Percentiles rank a stretch among this genome's conserved stretches.
Conservation (phyloP, 2,888 invertebrate genomes). For the Xylocampa areola region DNA sequence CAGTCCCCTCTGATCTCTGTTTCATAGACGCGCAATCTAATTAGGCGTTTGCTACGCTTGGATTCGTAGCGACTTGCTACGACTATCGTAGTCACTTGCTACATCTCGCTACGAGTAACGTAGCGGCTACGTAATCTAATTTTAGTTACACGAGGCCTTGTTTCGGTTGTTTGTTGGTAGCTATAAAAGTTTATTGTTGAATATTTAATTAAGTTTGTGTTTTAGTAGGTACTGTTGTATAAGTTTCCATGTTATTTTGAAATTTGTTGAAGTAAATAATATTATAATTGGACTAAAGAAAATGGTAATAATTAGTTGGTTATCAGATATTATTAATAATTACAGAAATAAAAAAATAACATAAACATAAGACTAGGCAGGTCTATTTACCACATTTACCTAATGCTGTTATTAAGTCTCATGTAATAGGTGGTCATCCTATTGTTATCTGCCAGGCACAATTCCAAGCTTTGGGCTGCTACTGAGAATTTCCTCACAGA, state of each 20-base stretch:
- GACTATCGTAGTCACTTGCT: too few relatives aligned
- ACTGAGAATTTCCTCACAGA: too few relatives aligned
- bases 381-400: too few relatives aligned
- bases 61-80: conserved; percentile 51
- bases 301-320: too few relatives aligned
- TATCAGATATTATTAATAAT: too few relatives aligned
- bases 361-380: too few relatives aligned
- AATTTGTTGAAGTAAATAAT: background rate
- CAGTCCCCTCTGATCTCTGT: conserved; percentile 46
- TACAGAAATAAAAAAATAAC: too few relatives aligned
- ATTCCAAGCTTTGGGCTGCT: too few relatives aligned
- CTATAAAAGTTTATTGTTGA: conserved; percentile 41
- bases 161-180: conserved; percentile 47
- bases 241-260: background rate
- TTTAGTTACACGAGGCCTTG: conserved; percentile 49
- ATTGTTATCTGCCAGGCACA: too few relatives aligned
- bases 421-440: too few relatives aligned
- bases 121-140: conserved; percentile 57
- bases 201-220: conserved; percentile 42
- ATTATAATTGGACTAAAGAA: too few relatives aligned
- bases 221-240: background rate
- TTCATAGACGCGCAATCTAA: conserved; percentile 56
- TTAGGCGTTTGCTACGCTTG: conserved; percentile 51
- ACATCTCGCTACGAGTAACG: conserved; percentile 46
- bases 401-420: too few relatives aligned